phyloP scores from a whole-genome alignment of 2,888 invertebrate species.

The Lasioglossum figueresi region DNA sequence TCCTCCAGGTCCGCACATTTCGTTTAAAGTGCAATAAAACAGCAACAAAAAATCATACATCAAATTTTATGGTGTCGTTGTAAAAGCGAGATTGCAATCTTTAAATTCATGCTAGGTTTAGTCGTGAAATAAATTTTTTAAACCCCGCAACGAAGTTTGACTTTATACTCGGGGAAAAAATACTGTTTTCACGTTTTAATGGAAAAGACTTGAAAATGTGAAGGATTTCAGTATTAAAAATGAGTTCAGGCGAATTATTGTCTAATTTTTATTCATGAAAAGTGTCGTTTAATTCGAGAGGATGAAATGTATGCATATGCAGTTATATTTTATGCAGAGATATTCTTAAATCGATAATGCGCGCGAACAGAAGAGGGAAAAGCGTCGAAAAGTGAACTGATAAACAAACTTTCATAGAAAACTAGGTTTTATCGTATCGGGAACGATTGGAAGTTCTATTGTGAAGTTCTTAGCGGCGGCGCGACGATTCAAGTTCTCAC shows the following conservation, averaged over 20 bases:
- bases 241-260: neutral
- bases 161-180: neutral
- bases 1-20: neutral
- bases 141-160: neutral
- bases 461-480: conserved; percentile 14
- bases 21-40: conserved; percentile 1
- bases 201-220: neutral
- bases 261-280: neutral
- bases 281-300: neutral
- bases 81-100: conserved; percentile 1
- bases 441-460: conserved; percentile 20
- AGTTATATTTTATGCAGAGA: neutral
- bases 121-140: neutral
- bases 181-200: neutral
- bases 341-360: neutral
- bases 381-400: neutral
- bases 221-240: neutral
- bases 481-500: conserved; percentile 13
- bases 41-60: conserved; percentile 1
- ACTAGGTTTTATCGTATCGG: conserved; percentile 33
- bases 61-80: neutral
- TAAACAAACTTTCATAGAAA: conserved; percentile 32
- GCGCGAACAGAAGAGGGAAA: neutral
- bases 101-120: neutral
- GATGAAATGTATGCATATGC: neutral